These are phyloP conservation scores for Cyclopterus lumpus DNA, from an alignment of 2,797 vertebrate species.

Conservation along the genomic window DNA sequence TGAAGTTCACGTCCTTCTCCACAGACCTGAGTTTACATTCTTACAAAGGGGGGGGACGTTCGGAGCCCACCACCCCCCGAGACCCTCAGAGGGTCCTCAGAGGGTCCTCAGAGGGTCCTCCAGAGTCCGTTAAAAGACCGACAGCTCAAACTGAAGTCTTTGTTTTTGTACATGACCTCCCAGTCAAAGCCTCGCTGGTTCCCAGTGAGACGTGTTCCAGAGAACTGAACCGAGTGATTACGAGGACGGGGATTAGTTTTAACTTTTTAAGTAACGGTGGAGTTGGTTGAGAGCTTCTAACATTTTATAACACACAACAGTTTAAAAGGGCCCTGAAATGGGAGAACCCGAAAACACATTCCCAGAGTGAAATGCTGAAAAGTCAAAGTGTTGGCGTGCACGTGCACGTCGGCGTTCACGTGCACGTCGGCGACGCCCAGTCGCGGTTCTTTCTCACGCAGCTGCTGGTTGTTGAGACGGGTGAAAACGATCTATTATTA, in stretches of 20 bases:
- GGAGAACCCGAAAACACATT: constrained; percentile 18
- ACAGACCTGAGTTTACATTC: constrained; percentile 57
- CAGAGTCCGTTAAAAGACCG: not conserved
- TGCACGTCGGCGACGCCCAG: constrained; percentile 5
- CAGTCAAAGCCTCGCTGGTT: not conserved
- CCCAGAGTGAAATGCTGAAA: not conserved
- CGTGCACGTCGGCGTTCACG: not conserved
- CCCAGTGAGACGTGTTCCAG: constrained; percentile 4
- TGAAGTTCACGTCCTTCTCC: constrained; percentile 11
- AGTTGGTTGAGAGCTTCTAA: not conserved
- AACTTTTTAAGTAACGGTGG: constrained; percentile 13
- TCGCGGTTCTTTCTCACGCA: constrained; percentile 32
- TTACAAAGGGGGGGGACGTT: constrained; percentile 5
- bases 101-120: not conserved
- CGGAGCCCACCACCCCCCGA: too few species aligned
- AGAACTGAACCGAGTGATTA: constrained; percentile 2
- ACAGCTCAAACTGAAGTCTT: not conserved
- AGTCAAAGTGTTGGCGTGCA: constrained; percentile 21
- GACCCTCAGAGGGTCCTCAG: too few species aligned
- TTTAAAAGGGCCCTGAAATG: constrained; percentile 21
- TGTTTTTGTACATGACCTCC: constrained; percentile 20
- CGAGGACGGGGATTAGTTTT: not conserved
- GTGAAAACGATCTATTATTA: constrained; percentile 49
- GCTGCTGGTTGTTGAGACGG: constrained; percentile 61
- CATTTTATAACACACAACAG: too few species aligned